A percentile compares a stretch with the other conserved stretches of the same genome.
These are phyloP conservation scores for Polymixis lichenea DNA, from an alignment of 2,888 invertebrate species.

Conservation along the genomic window DNA sequence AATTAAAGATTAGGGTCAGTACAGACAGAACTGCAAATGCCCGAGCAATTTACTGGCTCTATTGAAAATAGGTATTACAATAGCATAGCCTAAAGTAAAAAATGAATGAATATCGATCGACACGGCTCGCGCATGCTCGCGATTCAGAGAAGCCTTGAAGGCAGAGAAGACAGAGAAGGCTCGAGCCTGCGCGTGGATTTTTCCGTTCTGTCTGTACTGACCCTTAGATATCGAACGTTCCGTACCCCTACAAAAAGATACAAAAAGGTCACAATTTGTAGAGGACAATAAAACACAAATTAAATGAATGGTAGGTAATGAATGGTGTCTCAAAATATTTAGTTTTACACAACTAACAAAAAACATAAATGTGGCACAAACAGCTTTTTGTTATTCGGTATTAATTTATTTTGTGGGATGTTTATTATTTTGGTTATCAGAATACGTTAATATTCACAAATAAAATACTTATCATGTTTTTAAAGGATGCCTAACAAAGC, in stretches of 20 bases:
- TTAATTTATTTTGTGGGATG: neutral
- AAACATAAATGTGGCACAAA: neutral
- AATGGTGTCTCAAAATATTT: constrained; percentile 3
- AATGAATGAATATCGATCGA: too few species aligned
- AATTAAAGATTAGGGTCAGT: too few species aligned
- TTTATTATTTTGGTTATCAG: constrained; percentile 3
- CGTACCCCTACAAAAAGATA: too few species aligned
- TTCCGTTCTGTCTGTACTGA: too few species aligned
- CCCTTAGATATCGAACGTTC: neutral
- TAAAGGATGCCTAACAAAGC: neutral
- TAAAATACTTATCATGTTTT: neutral
- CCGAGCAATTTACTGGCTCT: too few species aligned
- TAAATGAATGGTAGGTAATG: neutral
- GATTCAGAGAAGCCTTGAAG: too few species aligned
- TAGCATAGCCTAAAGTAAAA: too few species aligned
- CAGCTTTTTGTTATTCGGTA: constrained; percentile 13
- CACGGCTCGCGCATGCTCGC: too few species aligned
- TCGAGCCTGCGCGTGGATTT: too few species aligned
- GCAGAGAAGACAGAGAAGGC: too few species aligned
- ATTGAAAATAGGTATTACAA: too few species aligned
- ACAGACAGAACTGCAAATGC: too few species aligned
- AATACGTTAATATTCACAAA: constrained; percentile 1
- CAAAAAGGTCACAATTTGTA: neutral
- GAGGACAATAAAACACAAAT: neutral
- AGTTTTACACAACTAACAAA: neutral